A percentile compares a stretch with the other conserved stretches of the same genome.
Conservation (phyloP, 2,113 vertebrate genomes). For the Pelobates fuscus region DNA sequence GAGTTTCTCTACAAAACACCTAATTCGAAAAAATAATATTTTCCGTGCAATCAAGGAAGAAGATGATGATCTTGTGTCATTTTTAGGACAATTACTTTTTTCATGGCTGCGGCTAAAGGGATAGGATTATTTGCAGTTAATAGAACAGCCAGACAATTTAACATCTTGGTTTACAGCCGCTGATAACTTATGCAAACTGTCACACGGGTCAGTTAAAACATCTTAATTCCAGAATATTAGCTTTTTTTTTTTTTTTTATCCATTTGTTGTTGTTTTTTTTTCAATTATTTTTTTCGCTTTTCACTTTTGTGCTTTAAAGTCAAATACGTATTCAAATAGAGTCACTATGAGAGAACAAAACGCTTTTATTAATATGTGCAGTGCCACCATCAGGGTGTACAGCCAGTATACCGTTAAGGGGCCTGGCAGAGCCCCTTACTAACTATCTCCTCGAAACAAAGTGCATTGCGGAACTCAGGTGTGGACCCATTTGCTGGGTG, state of each 20-base stretch:
- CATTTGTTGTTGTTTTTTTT: too few relatives aligned
- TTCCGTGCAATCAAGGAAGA: slow-evolving; percentile 8
- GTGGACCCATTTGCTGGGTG: too few relatives aligned
- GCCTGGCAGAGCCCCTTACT: too few relatives aligned
- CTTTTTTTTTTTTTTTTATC: neutral
- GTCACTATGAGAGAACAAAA: too few relatives aligned
- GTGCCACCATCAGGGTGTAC: too few relatives aligned
- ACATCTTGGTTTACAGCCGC: slow-evolving; percentile 39
- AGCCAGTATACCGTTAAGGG: too few relatives aligned
- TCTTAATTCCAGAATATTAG: slow-evolving; percentile 17
- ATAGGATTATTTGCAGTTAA: slow-evolving; percentile 34
- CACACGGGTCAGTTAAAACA: slow-evolving; percentile 33
- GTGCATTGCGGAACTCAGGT: too few relatives aligned
- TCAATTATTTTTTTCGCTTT: too few relatives aligned
- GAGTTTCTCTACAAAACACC: slow-evolving; percentile 18
- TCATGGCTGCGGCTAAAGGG: slow-evolving; percentile 1
- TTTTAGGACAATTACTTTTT: slow-evolving; percentile 14
- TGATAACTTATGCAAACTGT: slow-evolving; percentile 46
- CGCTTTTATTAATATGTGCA: too few relatives aligned
- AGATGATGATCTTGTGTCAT: slow-evolving; percentile 9
- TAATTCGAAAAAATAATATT: slow-evolving; percentile 10
- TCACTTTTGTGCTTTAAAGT: too few relatives aligned
- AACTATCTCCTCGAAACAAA: too few relatives aligned
- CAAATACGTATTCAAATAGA: too few relatives aligned
- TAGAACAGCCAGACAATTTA: slow-evolving; percentile 40